Evolutionary conservation across 2,797 vertebrate species (phyloP), one percentile per base, ranked within the genome.

Genomic region (Takifugu ocellatus): DNA sequence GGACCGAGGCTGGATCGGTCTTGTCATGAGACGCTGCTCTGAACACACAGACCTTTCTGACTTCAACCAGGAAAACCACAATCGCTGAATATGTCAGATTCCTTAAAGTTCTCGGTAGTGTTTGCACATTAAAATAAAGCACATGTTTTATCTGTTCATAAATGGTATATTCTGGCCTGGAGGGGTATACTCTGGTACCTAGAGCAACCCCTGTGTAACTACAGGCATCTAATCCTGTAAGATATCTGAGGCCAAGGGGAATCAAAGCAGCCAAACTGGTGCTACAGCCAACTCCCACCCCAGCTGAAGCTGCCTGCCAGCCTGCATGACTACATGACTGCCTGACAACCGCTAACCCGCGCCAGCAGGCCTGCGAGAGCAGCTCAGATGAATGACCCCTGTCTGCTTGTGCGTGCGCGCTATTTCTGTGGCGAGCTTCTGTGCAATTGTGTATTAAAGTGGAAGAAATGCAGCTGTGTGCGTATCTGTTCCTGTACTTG

Each of bases 231-330:
- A 77, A 80, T 79, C 61, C 72, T 17, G 7, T 66, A 54, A 58
- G 49, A 59, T 73, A 74, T 55, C 72, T 25, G 54, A 33, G 50
- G 17, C 71, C 39, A 59, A 31, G 48, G 39, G 74, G 69, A 71
- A 49, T 61, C 44, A 59, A 68, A 75, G 71, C 66, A 79, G 68
- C 63, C 9, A 0, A 63, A 81, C 82, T 68, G 78, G 76, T 60
- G 24, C 57, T 43, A 31, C 68, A 66, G 52, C 48, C 52, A 2
- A 61, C 61, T 53, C 58, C 26, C 47, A 48, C 70, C 60, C 65
- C 63, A 79, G 75, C 71, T 64, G 63, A 43, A 61, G 55, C 54
- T 5, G 51, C 56, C 49, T 59, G 65, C 66, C 55, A 51, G 60
- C n/a, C 63, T 45, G 61, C 64, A 62, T 36, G 58, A 49, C 63